phyloP scores from a whole-genome alignment of 2,888 invertebrate species.

The Rugalucina vietnamica region DNA sequence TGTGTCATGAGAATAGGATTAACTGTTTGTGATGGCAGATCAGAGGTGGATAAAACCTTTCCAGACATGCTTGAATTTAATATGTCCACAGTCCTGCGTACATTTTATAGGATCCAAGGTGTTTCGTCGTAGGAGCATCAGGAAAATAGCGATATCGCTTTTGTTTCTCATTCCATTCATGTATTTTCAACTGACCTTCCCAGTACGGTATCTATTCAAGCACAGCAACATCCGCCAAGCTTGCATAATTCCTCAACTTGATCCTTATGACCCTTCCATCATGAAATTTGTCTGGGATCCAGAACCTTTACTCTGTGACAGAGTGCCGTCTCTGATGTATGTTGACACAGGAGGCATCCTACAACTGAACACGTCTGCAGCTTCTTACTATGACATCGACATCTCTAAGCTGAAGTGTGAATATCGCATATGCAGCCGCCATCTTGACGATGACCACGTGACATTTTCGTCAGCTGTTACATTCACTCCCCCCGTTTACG shows the following conservation, averaged over 20 bases:
- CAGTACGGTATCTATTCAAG: constrained; percentile 54
- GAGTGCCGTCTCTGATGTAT: constrained; percentile 36
- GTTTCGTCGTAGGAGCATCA: no score
- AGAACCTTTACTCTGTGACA: constrained; percentile 51
- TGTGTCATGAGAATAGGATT: no score
- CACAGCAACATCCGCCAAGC: constrained; percentile 40
- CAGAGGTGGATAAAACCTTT: no score
- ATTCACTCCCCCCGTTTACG: constrained; percentile 42
- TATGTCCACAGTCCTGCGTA: no score
- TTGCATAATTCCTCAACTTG: constrained; percentile 49
- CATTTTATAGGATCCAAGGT: no score
- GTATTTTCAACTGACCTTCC: constrained; percentile 56
- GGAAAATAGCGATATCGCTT: no score
- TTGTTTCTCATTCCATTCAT: constrained; percentile 37
- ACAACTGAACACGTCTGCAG: constrained; percentile 43
- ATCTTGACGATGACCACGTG: constrained; percentile 52
- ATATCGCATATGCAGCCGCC: constrained; percentile 41
- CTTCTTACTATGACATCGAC: constrained; percentile 13
- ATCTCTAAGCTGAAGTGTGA: constrained; percentile 26
- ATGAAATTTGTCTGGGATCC: constrained; percentile 64
- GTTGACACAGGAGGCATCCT: constrained; percentile 40
- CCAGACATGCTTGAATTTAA: no score
- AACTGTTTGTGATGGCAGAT: no score
- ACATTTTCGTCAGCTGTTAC: constrained; percentile 33
- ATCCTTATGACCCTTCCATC: constrained; percentile 57